Conservation (phyloP, 2,888 invertebrate genomes). For the Dolichopus griseipennis region DNA sequence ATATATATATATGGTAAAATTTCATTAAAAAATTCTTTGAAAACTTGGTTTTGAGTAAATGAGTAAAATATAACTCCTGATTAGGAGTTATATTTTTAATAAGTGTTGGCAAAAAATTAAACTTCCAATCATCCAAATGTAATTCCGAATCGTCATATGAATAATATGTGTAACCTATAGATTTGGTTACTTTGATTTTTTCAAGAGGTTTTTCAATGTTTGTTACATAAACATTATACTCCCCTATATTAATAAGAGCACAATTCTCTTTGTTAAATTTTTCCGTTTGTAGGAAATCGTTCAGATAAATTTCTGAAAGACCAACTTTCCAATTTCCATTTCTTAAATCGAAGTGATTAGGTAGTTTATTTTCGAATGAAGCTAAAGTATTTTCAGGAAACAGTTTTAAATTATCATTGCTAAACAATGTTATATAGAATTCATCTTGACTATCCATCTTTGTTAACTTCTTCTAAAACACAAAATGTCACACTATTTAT, state of each 20-base stretch:
- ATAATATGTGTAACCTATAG: slow-evolving; percentile 4
- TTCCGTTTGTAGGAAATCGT: not conserved
- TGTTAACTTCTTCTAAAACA: not conserved
- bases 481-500: not conserved
- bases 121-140: not conserved
- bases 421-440: slow-evolving; percentile 7
- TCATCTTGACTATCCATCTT: too few species aligned
- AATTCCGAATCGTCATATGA: not conserved
- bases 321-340: slow-evolving; percentile 7
- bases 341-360: not conserved
- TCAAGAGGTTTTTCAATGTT: not conserved
- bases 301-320: slow-evolving; percentile 2
- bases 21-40: not conserved
- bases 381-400: not conserved
- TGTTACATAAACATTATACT: not conserved
- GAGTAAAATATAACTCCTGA: too few species aligned
- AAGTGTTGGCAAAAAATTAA: slow-evolving; percentile 7
- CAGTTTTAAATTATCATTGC: not conserved
- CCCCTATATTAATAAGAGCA: not conserved
- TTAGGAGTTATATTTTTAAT: slow-evolving; percentile 5
- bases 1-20: too few species aligned
- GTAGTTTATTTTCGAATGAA: not conserved
- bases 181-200: not conserved
- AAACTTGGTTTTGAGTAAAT: not conserved
- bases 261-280: not conserved